Base-by-base conservation (phyloP, 2,888 invertebrate genomes). In the Caenorhabditis sp. region DNA sequence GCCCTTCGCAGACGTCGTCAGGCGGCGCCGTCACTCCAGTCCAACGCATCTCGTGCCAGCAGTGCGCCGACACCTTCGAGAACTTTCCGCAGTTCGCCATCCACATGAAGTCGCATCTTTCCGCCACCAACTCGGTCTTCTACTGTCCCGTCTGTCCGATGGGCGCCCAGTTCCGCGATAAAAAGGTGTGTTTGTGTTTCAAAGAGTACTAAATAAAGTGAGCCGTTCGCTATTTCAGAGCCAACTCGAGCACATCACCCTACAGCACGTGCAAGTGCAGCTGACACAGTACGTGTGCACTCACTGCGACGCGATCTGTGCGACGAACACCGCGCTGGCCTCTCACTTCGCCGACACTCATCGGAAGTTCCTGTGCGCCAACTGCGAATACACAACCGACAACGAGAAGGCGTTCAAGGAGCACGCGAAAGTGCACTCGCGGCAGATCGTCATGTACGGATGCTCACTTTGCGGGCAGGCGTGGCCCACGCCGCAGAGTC, bases 41-140 rank as follows among this genome's bases (percentile, higher is more conserved):
- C 32, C 55, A 62, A 26, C 35, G 58, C 13, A 48, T 81, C 4
- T 63, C 73, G n/a, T 81, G 81, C 45, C 79, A 79, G 50, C 81
- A 81, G 37, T 81, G 81, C 30, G 76, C 71, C 8, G 59, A 78
- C 11, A 52, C 63, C 9, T 81, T 81, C 17, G 70, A 76, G 3
- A 58, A 37, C 5, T 77, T 81, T 37, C 53, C 74, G 1, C 73
- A 73, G 11, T 81, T 81, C 24, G 81, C 79, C 2, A 9, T 62
- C 1, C 81, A 81, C 35, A 81, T 81, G 81, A 65, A 66, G 37
- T 41, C 26, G 4, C 81, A 81, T 35, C 50, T 81, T 22, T 32
- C 45, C 7, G 13, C 20, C n/a, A 2, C 35, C 8, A 50, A n/a
- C 11, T 3, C 45, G 22, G 32, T 58, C 5, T 58, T 43, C n/a